Conservation (phyloP, 2,888 invertebrate species). For the Cosmopolites sordidus region DNA sequence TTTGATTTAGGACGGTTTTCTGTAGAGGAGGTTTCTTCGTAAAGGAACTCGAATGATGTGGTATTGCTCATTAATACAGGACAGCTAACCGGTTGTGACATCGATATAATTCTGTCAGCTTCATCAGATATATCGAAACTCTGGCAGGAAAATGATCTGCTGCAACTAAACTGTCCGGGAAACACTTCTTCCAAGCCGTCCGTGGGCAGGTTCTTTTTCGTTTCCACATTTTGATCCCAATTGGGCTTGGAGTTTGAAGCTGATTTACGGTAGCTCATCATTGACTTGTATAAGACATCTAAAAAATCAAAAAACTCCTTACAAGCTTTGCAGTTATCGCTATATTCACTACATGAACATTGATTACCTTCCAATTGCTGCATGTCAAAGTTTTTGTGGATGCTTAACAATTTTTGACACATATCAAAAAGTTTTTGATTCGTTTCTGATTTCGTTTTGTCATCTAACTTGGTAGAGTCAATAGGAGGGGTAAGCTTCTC, state of each 20-base stretch:
- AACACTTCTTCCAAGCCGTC: background rate
- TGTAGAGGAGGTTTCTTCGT: slow-evolving; percentile 21
- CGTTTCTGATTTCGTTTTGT: background rate
- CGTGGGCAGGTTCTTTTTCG: background rate
- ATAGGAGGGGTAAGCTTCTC: background rate
- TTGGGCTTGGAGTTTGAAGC: no score
- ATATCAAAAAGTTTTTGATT: slow-evolving; percentile 1
- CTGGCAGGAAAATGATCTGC: background rate
- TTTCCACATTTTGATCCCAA: no score
- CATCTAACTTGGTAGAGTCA: background rate
- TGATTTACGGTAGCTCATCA: slow-evolving; percentile 8
- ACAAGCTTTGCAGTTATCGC: slow-evolving; percentile 15
- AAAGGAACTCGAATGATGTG: slow-evolving; percentile 27
- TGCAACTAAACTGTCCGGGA: background rate
- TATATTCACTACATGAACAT: slow-evolving; percentile 12
- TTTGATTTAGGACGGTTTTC: slow-evolving; percentile 2
- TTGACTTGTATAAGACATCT: slow-evolving; percentile 5
- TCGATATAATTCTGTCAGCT: background rate
- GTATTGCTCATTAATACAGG: slow-evolving; percentile 19
- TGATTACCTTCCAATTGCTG: slow-evolving; percentile 5
- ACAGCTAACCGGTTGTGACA: slow-evolving; percentile 25
- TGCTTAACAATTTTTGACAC: slow-evolving; percentile 14
- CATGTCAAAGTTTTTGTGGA: slow-evolving; percentile 8
- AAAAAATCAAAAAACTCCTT: slow-evolving; percentile 12
- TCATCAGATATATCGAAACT: background rate